phyloP scores from a whole-genome alignment of 2,113 vertebrate genomes.

The Stegastes partitus region DNA sequence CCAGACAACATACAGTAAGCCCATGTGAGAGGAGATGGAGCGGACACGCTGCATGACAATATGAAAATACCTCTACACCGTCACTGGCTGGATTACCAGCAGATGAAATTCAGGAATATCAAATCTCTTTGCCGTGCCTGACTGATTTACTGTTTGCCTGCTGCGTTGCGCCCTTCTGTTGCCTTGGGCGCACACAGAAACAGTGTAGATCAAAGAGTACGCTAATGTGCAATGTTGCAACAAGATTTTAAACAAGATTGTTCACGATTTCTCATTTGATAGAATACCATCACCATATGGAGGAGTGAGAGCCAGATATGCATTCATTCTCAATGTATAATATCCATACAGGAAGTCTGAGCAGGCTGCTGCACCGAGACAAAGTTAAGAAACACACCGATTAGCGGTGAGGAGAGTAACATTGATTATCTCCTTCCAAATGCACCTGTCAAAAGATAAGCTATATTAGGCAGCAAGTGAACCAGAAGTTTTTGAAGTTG shows the following conservation, averaged over 20 bases:
- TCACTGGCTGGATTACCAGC: conserved; percentile 37
- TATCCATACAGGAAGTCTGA: not conserved
- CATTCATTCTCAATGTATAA: not conserved
- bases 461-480: too few species aligned
- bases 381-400: not conserved
- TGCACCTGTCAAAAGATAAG: too few species aligned
- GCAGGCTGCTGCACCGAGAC: not conserved
- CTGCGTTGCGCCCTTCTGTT: conserved; percentile 58
- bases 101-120: conserved; percentile 61
- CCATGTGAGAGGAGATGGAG: conserved; percentile 36
- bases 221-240: conserved; percentile 57
- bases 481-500: too few species aligned
- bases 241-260: conserved; percentile 71
- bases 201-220: conserved; percentile 58
- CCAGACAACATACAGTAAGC: conserved; percentile 14
- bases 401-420: too few species aligned
- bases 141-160: conserved; percentile 55
- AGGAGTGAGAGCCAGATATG: conserved; percentile 27
- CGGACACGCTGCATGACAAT: conserved; percentile 16
- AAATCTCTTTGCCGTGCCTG: conserved; percentile 48
- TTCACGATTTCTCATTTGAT: conserved; percentile 59
- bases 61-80: conserved; percentile 21
- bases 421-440: too few species aligned
- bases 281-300: conserved; percentile 38
- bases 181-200: conserved; percentile 57